phyloP scores from a whole-genome alignment of 2,113 vertebrate genomes.

The Carassius auratus region DNA sequence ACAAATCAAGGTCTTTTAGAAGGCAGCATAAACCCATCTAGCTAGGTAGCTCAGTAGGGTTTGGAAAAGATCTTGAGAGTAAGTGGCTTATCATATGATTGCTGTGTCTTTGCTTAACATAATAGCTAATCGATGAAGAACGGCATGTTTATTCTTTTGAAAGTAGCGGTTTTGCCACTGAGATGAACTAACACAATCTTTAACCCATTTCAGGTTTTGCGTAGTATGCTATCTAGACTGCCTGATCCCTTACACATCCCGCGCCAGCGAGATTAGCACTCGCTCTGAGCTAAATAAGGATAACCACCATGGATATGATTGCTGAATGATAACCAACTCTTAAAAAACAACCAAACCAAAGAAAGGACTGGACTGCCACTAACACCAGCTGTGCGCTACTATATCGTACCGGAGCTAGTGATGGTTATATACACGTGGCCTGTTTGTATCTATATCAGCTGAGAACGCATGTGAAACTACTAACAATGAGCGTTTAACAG shows the following conservation, averaged over 20 bases:
- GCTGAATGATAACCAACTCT: slow-evolving; percentile 80
- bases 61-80: neutral
- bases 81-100: neutral
- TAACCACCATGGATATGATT: slow-evolving; percentile 91
- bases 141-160: slow-evolving; percentile 36
- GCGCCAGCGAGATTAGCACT: slow-evolving; percentile 97
- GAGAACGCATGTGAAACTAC: slow-evolving; percentile 88
- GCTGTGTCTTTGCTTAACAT: neutral
- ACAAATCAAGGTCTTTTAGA: neutral
- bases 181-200: slow-evolving; percentile 88
- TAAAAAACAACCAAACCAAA: slow-evolving; percentile 53
- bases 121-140: slow-evolving; percentile 17
- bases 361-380: slow-evolving; percentile 90
- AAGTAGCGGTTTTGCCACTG: slow-evolving; percentile 43
- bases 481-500: slow-evolving; percentile 84
- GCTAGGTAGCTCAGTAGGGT: neutral
- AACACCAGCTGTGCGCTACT: slow-evolving; percentile 83
- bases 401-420: slow-evolving; percentile 80
- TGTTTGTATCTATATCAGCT: slow-evolving; percentile 85
- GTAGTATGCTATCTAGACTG: slow-evolving; percentile 94
- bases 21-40: neutral
- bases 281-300: slow-evolving; percentile 93
- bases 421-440: slow-evolving; percentile 83
- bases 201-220: slow-evolving; percentile 99
- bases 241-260: slow-evolving; percentile 88